Evolutionary conservation across 2,888 invertebrate species (phyloP).

Genomic region (Heliconius hortense): DNA sequence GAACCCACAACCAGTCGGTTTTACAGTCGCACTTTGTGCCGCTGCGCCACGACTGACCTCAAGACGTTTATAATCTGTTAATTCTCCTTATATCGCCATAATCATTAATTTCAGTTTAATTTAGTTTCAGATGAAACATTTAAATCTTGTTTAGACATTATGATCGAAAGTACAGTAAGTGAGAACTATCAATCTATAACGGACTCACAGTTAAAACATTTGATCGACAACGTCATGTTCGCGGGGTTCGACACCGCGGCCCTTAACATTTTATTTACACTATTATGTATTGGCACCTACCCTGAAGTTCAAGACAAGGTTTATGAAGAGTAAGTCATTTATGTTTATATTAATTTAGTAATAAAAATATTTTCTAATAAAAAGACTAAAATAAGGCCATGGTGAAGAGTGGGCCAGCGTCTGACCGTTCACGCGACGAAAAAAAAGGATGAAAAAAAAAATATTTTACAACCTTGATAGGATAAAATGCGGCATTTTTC

Average conservation of each 20-base stretch:
- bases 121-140: slow-evolving; percentile 1
- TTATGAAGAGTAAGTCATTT: slow-evolving; percentile 47
- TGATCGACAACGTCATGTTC: slow-evolving; percentile 76
- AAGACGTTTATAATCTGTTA: too few species aligned
- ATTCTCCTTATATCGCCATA: not conserved
- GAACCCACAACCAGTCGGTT: too few species aligned
- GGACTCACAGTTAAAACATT: slow-evolving; percentile 71
- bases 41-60: too few species aligned
- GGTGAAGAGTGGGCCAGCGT: too few species aligned
- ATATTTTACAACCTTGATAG: too few species aligned
- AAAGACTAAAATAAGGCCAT: too few species aligned
- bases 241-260: slow-evolving; percentile 67
- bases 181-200: slow-evolving; percentile 51
- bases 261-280: slow-evolving; percentile 49
- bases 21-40: too few species aligned
- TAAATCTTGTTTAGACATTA: slow-evolving; percentile 10
- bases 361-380: too few species aligned
- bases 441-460: too few species aligned
- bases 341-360: not conserved
- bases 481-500: too few species aligned
- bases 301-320: slow-evolving; percentile 52
- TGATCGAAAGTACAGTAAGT: not conserved
- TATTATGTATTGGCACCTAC: slow-evolving; percentile 55
- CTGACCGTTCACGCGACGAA: too few species aligned
- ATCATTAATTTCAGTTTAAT: not conserved